Base-by-base conservation (phyloP, 2,888 invertebrate species). In the Oscheius onirici region DNA sequence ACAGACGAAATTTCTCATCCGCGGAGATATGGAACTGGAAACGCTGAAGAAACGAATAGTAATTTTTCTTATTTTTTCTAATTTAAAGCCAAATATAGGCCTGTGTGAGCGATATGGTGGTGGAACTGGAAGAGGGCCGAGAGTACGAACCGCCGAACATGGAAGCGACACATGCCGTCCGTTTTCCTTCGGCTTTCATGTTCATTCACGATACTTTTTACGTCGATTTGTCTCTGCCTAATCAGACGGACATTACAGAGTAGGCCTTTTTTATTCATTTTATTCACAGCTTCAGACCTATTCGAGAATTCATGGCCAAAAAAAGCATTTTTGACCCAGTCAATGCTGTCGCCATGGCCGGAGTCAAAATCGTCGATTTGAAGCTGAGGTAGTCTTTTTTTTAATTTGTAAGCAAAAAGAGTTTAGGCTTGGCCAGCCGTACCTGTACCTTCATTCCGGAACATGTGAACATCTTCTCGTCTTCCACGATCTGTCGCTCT, bases 401-500 rank as follows among this genome's bases (percentile, higher is more conserved):
- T 28, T 3, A 28, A 40, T 52, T 3, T 65, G 46, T 54, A 1
- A 5, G 20, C 22, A 43, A 10, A 20, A 0, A 46, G 63, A 15
- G 41, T 75, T 34, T 44, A 79, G 79, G n/a, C 63, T 82, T 2
- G 82, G 82, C 1, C 78, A 76, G 54, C 80, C 82, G 1, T 82
- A 82, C 52, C 55, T 82, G 5, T 80, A 78, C 54, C 74, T 78
- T 44, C 84, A 84, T 60, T 77, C 81, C 17, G 81, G 82, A 17
- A 78, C 79, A n/a, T 83, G 83, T 66, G 83, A 83, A 61, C 83
- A 83, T 63, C 52, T 81, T 13, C 41, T 83, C 17, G 61, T 83
- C 13, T 86, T 86, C 72, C 82, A 86, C 44, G 86, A 86, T 74
- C 70, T 86, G 11, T 75, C 85, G 17, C 68, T 84, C 20, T 58